A percentile compares a stretch with the other conserved stretches of the same genome.
phyloP scores from a whole-genome alignment of 1,140 invertebrate genomes.

The Sogatella furcifera region DNA sequence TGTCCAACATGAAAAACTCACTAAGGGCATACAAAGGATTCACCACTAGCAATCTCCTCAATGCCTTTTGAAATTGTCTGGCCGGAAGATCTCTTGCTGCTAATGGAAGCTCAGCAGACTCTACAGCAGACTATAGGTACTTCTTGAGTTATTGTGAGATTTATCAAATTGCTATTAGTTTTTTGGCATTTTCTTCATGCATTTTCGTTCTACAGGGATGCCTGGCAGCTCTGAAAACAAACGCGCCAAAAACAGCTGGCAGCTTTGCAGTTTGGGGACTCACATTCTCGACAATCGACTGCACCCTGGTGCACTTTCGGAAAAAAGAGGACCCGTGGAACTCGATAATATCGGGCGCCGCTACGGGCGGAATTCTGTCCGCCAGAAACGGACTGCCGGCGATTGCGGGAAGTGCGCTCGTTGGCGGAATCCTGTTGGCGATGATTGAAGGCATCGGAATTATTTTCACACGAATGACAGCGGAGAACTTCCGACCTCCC shows the following conservation, averaged over 20 bases:
- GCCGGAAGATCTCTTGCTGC: too few relatives aligned
- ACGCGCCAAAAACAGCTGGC: conserved; percentile 85
- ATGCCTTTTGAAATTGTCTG: too few relatives aligned
- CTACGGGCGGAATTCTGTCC: conserved; percentile 89
- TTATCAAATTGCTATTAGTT: too few relatives aligned
- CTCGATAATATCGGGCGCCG: conserved; percentile 91
- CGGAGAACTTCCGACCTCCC: background rate
- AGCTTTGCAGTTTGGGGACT: conserved; percentile 92
- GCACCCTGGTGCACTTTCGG: conserved; percentile 80
- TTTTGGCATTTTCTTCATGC: background rate
- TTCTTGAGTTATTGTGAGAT: too few relatives aligned
- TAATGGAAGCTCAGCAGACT: too few relatives aligned
- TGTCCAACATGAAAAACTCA: too few relatives aligned
- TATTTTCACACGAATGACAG: background rate
- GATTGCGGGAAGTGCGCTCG: conserved; percentile 90
- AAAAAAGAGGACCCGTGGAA: conserved; percentile 99
- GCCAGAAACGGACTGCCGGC: conserved; percentile 87
- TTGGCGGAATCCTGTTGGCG: conserved; percentile 87
- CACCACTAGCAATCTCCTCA: too few relatives aligned
- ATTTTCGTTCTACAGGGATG: conserved; percentile 49
- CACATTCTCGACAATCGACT: conserved; percentile 96
- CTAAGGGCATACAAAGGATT: too few relatives aligned
- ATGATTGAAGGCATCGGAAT: conserved; percentile 96
- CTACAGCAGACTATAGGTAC: too few relatives aligned
- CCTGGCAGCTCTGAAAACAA: conserved; percentile 73